These are phyloP conservation scores for Ictalurus punctatus DNA, from an alignment of 2,113 vertebrate species.

Conservation along the genomic window DNA sequence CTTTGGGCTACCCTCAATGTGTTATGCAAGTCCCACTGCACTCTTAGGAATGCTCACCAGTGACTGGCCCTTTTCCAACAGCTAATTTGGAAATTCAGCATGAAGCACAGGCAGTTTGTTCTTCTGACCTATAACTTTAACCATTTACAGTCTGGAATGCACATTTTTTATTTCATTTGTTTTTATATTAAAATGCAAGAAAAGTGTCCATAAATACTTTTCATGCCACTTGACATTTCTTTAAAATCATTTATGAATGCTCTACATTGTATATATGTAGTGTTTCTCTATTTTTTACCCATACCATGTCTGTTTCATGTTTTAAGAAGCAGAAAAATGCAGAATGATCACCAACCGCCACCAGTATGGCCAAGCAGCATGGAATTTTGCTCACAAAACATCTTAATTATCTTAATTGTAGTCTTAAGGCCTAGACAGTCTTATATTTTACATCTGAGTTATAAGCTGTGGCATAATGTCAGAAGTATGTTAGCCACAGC, in stretches of 20 bases:
- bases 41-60: constrained; percentile 15
- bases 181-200: not conserved
- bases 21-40: not conserved
- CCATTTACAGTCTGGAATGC: not conserved
- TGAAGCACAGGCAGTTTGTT: constrained; percentile 4
- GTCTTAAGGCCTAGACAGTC: constrained; percentile 17
- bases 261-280: not conserved
- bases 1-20: not conserved
- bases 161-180: not conserved
- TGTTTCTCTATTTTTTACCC: not conserved
- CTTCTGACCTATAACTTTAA: not conserved
- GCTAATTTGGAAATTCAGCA: not conserved
- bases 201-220: not conserved
- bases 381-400: constrained; percentile 7
- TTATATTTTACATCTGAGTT: constrained; percentile 24
- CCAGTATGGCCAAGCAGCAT: not conserved
- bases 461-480: constrained; percentile 16
- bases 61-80: not conserved
- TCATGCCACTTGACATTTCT: not conserved
- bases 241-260: not conserved
- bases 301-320: not conserved
- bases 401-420: not conserved
- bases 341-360: not conserved
- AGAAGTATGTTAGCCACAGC: constrained; percentile 21
- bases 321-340: not conserved